Conservation (phyloP, 1,140 invertebrate species). For the Aphaenogaster rudis region DNA sequence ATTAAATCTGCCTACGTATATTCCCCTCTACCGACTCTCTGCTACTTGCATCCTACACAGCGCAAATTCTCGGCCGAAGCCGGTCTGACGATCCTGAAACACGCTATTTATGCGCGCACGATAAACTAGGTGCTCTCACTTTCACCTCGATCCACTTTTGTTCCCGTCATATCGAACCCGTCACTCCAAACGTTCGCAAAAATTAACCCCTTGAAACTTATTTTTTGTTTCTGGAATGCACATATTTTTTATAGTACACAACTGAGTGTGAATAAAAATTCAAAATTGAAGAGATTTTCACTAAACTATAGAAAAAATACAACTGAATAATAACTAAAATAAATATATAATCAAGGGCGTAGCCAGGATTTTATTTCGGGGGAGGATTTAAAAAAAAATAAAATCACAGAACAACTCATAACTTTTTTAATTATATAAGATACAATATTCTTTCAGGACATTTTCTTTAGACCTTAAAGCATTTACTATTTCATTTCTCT, state of each 20-base stretch:
- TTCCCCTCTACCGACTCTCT: slow-evolving; percentile 68
- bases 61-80: slow-evolving; percentile 57
- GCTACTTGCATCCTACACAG: slow-evolving; percentile 67
- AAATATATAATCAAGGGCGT: not conserved
- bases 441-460: too few relatives aligned
- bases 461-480: too few relatives aligned
- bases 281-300: slow-evolving; percentile 1
- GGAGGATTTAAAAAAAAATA: too few relatives aligned
- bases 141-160: slow-evolving; percentile 53
- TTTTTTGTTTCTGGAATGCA: slow-evolving; percentile 2
- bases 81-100: slow-evolving; percentile 53
- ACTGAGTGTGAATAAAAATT: not conserved
- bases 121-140: slow-evolving; percentile 47
- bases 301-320: not conserved
- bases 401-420: too few relatives aligned
- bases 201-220: not conserved
- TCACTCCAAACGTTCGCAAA: not conserved
- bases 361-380: too few relatives aligned
- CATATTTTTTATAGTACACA: not conserved
- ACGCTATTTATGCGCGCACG: slow-evolving; percentile 65
- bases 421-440: too few relatives aligned
- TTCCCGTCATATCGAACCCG: slow-evolving; percentile 30
- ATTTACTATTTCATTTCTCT: too few relatives aligned
- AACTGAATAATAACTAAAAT: not conserved
- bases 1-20: slow-evolving; percentile 86